Percentiles rank a stretch among this genome's conserved stretches.
Conservation (phyloP, 2,113 vertebrate genomes). For the Labeo rohita region DNA sequence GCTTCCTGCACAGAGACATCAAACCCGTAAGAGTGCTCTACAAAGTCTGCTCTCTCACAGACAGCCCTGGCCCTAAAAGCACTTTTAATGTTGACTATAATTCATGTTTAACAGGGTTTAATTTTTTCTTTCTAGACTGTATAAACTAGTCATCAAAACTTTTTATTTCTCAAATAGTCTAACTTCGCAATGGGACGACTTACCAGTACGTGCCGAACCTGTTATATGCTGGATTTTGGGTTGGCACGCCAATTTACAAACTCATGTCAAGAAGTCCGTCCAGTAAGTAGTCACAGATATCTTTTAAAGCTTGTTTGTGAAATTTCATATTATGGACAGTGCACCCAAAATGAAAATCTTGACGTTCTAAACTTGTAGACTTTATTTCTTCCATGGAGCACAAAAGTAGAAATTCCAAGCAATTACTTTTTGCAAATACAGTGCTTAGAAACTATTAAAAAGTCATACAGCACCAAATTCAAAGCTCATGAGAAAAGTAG, state of each 20-base stretch:
- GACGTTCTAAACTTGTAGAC: not conserved
- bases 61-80: not conserved
- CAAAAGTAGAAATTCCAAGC: not conserved
- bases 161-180: constrained; percentile 75
- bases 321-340: not conserved
- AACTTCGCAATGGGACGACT: constrained; percentile 99
- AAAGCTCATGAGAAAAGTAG: not conserved
- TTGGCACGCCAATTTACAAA: constrained; percentile 97
- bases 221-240: constrained; percentile 99
- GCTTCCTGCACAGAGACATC: constrained; percentile 96
- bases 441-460: not conserved
- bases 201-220: constrained; percentile 93
- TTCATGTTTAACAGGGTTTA: not conserved
- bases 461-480: not conserved
- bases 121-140: not conserved
- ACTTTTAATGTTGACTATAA: not conserved
- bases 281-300: constrained; percentile 80
- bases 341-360: not conserved
- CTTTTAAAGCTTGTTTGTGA: constrained; percentile 3
- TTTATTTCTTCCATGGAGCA: not conserved
- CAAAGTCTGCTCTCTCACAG: not conserved
- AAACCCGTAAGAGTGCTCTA: constrained; percentile 87
- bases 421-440: not conserved
- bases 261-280: constrained; percentile 95
- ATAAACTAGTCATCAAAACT: not conserved